phyloP scores from a whole-genome alignment of 2,797 vertebrate genomes.

The Eulemur mongoz region DNA sequence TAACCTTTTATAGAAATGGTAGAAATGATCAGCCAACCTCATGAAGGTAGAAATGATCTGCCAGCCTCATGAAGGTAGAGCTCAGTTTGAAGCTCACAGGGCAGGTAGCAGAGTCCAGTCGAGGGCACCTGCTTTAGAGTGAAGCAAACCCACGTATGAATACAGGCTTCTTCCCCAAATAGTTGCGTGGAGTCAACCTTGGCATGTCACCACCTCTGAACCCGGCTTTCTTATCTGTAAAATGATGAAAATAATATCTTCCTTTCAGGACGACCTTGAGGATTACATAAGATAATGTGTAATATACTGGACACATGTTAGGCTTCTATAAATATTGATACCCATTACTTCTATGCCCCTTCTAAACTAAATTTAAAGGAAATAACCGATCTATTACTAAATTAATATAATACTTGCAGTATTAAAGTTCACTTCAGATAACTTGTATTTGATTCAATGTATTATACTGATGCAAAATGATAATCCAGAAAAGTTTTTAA shows the following conservation, averaged over 20 bases:
- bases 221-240: background rate
- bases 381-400: background rate
- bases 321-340: background rate
- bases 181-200: background rate
- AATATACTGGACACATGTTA: background rate
- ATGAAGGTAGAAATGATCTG: background rate
- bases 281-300: background rate
- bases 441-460: background rate
- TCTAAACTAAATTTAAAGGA: background rate
- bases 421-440: constrained; percentile 4
- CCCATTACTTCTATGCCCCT: background rate
- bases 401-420: background rate
- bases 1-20: background rate
- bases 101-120: background rate
- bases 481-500: background rate
- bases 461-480: constrained; percentile 10
- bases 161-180: background rate
- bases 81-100: background rate
- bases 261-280: background rate
- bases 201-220: background rate
- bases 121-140: background rate
- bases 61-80: background rate
- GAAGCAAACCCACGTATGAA: background rate
- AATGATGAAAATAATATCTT: background rate
- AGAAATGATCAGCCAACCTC: background rate